Conservation (phyloP, 2,888 invertebrate species). For the Philhelius pedissequus region DNA sequence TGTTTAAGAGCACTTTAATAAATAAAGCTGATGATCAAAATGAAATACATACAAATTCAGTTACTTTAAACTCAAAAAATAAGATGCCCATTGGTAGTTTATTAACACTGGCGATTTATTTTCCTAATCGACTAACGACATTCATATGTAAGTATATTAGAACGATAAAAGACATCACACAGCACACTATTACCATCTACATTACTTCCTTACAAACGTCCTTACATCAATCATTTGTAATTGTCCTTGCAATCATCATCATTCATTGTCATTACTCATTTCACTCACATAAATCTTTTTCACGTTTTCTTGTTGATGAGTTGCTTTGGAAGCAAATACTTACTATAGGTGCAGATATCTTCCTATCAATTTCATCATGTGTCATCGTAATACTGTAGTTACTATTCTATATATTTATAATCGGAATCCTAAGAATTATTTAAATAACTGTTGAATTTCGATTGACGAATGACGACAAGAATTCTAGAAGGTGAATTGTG, state of each 20-base stretch:
- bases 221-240: conserved; percentile 23
- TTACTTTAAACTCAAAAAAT: neutral
- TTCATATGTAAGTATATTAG: neutral
- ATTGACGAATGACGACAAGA: neutral
- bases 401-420: neutral
- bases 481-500: neutral
- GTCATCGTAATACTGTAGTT: neutral
- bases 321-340: neutral
- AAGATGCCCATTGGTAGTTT: neutral
- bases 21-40: too few species aligned
- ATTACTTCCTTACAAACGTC: neutral
- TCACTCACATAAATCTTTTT: conserved; percentile 17
- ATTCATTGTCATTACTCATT: conserved; percentile 28
- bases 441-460: conserved; percentile 1
- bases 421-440: neutral
- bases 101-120: neutral
- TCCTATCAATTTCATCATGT: neutral
- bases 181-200: neutral
- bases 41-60: neutral
- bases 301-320: conserved; percentile 12
- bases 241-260: conserved; percentile 30
- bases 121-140: neutral
- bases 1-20: too few species aligned
- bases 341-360: neutral
- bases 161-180: neutral